Evolutionary conservation across 2,113 vertebrate species (phyloP), one percentile per base, ranked within the genome.

Genomic region (Clarias magur): DNA sequence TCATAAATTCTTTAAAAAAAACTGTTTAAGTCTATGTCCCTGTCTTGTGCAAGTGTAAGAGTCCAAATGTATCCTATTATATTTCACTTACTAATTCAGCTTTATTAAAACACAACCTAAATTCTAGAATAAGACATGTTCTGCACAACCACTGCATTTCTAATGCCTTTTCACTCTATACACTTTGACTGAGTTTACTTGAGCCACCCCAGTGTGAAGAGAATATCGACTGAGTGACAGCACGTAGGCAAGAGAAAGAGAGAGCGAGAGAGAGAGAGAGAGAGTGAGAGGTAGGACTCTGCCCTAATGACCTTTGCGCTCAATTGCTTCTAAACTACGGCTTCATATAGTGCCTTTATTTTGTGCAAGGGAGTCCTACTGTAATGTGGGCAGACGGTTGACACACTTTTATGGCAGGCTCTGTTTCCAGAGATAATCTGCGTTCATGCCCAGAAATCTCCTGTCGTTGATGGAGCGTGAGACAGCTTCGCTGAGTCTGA

Each of bases 401-500:
- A 89, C 84, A 89, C 68, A 82, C 68, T 83, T 78, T 67, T 53
- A 53, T 70, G 62, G 5, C 27, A 70, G 81, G 48, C 72, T 67
- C 72, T 23, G 6, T 86, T 80, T 65, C 65, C n/a, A 85, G 9
- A 42, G 67, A 59, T 82, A 72, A 82, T 87, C 59, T 80, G 11
- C 56, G 60, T 25, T 62, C 67, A 17, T 42, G 34, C 30, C 25
- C 53, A 72, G 53, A 70, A 78, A 63, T 76, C 57, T 30, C 12
- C 27, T 38, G 17, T 54, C 54, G 25, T 4, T 79, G 82, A 59
- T 82, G 68, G 80, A 70, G 83, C 78, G 62, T 84, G 30, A 88
- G 84, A 86, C 89, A 86, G 80, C 86, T 80, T 87, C 83, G 65
- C 86, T 73, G 86, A 88, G 73, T 48, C 62, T 10, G 80, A 84